Conservation (phyloP, 2,113 vertebrate species). For the Uropsilus gracilis region DNA sequence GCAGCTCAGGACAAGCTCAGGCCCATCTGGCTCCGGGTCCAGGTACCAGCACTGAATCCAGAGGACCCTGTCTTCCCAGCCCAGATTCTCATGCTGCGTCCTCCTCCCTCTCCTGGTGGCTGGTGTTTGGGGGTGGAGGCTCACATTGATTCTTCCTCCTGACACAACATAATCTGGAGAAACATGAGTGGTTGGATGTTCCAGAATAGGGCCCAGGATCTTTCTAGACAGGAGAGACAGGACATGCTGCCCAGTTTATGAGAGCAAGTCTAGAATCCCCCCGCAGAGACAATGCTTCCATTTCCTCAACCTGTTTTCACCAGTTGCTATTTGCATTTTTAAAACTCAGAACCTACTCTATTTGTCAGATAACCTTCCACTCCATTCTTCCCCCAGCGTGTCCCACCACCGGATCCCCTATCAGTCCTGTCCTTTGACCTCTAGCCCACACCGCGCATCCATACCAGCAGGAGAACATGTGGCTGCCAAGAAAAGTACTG, state of each 20-base stretch:
- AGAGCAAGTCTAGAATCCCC: background rate
- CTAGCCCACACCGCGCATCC: slow-evolving; percentile 25
- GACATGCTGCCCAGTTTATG: fast-evolving
- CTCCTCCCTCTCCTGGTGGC: background rate
- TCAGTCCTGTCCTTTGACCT: background rate
- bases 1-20: background rate
- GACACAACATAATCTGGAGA: background rate
- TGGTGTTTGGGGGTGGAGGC: background rate
- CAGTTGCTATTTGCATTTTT: background rate
- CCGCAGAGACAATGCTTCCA: background rate
- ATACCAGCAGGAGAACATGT: slow-evolving; percentile 98
- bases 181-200: background rate
- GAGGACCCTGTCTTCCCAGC: background rate
- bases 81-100: background rate
- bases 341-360: background rate
- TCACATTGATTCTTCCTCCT: background rate
- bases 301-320: background rate
- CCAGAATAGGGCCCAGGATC: background rate
- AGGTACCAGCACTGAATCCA: background rate
- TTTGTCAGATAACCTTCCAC: background rate
- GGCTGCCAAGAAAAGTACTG: slow-evolving; percentile 94
- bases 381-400: background rate
- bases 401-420: background rate
- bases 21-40: background rate
- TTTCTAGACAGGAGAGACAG: background rate